Percentiles rank a stretch among this genome's conserved stretches.
phyloP scores from a whole-genome alignment of 1,140 invertebrate genomes.

The Ceratoteleas bidentatus region DNA sequence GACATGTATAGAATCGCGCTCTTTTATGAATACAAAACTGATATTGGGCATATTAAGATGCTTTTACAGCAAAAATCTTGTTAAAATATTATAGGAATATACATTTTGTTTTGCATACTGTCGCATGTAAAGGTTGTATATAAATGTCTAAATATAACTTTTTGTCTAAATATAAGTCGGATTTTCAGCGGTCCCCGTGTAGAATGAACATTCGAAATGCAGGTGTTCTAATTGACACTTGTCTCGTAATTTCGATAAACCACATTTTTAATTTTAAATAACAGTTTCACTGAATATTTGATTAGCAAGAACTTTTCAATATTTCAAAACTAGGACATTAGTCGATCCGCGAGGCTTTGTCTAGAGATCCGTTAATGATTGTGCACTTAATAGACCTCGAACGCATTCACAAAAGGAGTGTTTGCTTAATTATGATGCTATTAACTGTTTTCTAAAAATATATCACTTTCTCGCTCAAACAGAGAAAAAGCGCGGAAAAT shows the following conservation, averaged over 20 bases:
- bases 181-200: neutral
- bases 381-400: slow-evolving; percentile 37
- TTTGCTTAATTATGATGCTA: slow-evolving; percentile 31
- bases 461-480: slow-evolving; percentile 1
- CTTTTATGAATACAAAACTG: slow-evolving; percentile 42
- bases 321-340: slow-evolving; percentile 56
- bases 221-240: neutral
- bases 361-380: slow-evolving; percentile 50
- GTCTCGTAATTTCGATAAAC: neutral
- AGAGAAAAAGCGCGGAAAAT: neutral
- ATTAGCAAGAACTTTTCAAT: slow-evolving; percentile 44
- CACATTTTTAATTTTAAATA: slow-evolving; percentile 6
- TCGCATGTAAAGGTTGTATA: neutral
- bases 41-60: slow-evolving; percentile 25
- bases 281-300: slow-evolving; percentile 26
- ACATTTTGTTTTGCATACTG: neutral
- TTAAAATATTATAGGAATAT: slow-evolving; percentile 2
- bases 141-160: neutral
- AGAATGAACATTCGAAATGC: neutral
- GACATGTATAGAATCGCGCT: slow-evolving; percentile 35
- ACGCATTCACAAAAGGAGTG: slow-evolving; percentile 19
- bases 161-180: neutral
- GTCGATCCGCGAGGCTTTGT: slow-evolving; percentile 42
- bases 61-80: slow-evolving; percentile 24
- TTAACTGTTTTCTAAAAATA: slow-evolving; percentile 42